A percentile compares a stretch with the other conserved stretches of the same genome.
Conservation (phyloP, 2,113 vertebrate genomes). For the Fulica atra region DNA sequence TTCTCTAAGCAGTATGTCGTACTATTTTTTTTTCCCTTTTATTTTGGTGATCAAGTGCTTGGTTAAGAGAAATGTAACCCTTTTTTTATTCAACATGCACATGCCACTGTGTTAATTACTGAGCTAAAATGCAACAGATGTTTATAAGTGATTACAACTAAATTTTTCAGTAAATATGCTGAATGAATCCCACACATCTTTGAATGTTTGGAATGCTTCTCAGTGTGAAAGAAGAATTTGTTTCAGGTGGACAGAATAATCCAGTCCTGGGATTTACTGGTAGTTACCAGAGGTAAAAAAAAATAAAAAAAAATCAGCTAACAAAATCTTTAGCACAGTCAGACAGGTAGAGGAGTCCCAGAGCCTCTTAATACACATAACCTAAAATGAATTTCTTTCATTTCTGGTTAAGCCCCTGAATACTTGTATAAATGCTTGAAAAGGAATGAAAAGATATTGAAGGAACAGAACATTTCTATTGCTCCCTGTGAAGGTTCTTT, state of each 20-base stretch:
- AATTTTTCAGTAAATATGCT: constrained; percentile 58
- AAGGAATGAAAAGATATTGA: constrained; percentile 46
- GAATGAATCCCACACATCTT: constrained; percentile 49
- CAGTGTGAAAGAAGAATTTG: constrained; percentile 4
- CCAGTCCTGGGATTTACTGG: constrained; percentile 29
- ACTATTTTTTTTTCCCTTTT: background rate
- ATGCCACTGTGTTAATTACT: constrained; percentile 54
- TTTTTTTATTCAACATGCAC: background rate
- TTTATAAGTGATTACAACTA: constrained; percentile 43
- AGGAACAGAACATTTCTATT: constrained; percentile 22
- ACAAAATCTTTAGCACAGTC: constrained; percentile 36
- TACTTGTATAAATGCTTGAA: constrained; percentile 63
- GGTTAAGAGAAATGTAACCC: constrained; percentile 32
- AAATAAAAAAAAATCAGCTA: background rate
- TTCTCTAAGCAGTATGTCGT: constrained; percentile 38
- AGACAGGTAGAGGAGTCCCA: constrained; percentile 50
- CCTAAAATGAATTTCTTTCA: constrained; percentile 66
- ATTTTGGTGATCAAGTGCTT: constrained; percentile 38
- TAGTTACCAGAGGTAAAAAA: background rate
- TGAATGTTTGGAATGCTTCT: constrained; percentile 22
- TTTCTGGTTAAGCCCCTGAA: constrained; percentile 60
- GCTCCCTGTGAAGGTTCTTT: background rate
- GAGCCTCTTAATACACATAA: constrained; percentile 44
- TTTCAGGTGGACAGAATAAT: constrained; percentile 23
- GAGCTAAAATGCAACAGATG: constrained; percentile 72